These are phyloP conservation scores for Caenorhabditis afra DNA, from an alignment of 2,888 invertebrate genomes.

Conservation along the genomic window DNA sequence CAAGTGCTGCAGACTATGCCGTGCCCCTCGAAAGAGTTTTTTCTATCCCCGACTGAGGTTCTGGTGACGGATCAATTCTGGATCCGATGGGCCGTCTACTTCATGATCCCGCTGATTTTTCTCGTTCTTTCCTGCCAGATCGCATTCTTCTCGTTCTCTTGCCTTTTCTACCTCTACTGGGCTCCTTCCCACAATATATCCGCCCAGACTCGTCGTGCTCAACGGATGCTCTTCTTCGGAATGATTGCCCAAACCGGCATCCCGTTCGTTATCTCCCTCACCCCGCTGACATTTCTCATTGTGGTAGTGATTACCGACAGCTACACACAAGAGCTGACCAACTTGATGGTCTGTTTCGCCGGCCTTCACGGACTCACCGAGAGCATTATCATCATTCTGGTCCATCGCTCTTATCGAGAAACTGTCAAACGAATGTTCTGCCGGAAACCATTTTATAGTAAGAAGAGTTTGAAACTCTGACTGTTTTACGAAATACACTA, in stretches of 20 bases:
- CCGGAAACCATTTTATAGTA: no score
- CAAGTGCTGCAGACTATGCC: slow-evolving; percentile 10
- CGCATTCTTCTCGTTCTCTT: background rate
- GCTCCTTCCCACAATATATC: no score
- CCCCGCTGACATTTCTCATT: background rate
- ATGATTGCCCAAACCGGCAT: background rate
- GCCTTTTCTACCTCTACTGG: background rate
- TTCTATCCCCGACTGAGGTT: background rate
- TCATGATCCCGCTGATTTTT: background rate
- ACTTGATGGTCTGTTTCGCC: background rate
- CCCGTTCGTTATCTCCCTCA: background rate
- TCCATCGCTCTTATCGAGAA: background rate
- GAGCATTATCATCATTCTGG: background rate
- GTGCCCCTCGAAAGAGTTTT: slow-evolving; percentile 27
- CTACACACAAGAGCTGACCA: background rate
- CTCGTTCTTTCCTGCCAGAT: background rate
- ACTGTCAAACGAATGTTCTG: no score
- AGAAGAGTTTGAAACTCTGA: no score
- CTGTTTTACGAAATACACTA: no score
- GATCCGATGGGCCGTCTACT: background rate
- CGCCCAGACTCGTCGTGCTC: background rate
- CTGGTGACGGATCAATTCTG: background rate
- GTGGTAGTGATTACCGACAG: background rate
- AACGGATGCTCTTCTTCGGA: background rate
- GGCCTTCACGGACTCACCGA: background rate